These are phyloP conservation scores for Phylloscopus collybita DNA, from an alignment of 2,797 vertebrate species.

Conservation along the genomic window DNA sequence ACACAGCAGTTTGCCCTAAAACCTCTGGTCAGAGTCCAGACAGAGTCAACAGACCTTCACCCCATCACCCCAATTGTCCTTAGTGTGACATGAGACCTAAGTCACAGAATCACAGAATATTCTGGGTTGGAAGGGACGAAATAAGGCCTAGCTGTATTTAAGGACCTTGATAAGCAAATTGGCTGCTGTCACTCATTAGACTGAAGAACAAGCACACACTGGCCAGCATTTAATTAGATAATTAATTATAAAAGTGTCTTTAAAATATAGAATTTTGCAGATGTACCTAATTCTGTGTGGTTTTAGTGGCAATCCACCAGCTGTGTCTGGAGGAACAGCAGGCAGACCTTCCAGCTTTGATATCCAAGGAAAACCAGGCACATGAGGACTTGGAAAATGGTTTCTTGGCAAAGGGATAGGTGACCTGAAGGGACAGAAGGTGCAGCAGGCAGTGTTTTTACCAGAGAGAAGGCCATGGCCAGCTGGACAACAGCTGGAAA, in stretches of 20 bases:
- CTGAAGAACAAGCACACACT: not conserved
- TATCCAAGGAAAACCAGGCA: not conserved
- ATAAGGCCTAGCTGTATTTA: not conserved
- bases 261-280: not conserved
- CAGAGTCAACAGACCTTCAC: not conserved
- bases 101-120: not conserved
- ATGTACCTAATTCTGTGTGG: not conserved
- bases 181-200: not conserved
- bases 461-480: not conserved
- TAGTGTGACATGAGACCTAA: not conserved
- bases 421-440: not conserved
- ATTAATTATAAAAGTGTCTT: not conserved
- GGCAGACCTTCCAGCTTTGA: not conserved
- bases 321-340: not conserved
- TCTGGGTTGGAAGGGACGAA: not conserved
- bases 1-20: not conserved
- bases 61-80: not conserved
- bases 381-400: not conserved
- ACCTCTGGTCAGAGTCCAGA: not conserved
- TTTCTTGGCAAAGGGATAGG: not conserved
- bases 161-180: not conserved
- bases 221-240: not conserved
- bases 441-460: not conserved
- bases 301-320: not conserved
- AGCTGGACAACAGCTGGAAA: not conserved